These are phyloP conservation scores for Babylonia areolata DNA, from an alignment of 1,140 invertebrate species.

Conservation along the genomic window DNA sequence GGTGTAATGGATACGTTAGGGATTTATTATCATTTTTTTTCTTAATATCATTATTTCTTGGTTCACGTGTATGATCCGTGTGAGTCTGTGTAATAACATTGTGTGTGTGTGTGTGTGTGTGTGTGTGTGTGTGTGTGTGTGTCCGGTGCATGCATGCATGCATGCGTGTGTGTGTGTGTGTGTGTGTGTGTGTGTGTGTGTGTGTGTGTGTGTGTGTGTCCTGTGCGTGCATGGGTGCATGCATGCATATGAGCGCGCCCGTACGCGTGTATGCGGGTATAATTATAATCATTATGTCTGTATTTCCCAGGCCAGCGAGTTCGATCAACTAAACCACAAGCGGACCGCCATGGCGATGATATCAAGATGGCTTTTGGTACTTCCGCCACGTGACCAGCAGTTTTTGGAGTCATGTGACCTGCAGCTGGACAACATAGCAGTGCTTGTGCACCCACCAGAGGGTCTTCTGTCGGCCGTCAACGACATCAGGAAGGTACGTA, in stretches of 20 bases:
- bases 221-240: too few species aligned
- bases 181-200: neutral
- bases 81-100: neutral
- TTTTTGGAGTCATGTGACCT: constrained; percentile 30
- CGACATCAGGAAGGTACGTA: neutral
- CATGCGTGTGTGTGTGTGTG: neutral
- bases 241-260: too few species aligned
- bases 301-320: constrained; percentile 25
- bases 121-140: neutral
- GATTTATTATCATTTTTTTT: too few species aligned
- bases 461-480: neutral
- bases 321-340: constrained; percentile 22
- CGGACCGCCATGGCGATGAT: constrained; percentile 30
- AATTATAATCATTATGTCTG: neutral
- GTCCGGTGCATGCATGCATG: neutral
- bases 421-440: constrained; percentile 39
- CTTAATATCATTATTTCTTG: too few species aligned
- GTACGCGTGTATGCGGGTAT: too few species aligned
- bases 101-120: neutral
- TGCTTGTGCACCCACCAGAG: constrained; percentile 34
- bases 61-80: neutral
- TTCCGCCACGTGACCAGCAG: constrained; percentile 8
- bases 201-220: too few species aligned
- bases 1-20: too few species aligned
- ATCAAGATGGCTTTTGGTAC: constrained; percentile 40